Evolutionary conservation across 2,113 vertebrate genomes (phyloP).

Genomic region (Canis aureus): DNA sequence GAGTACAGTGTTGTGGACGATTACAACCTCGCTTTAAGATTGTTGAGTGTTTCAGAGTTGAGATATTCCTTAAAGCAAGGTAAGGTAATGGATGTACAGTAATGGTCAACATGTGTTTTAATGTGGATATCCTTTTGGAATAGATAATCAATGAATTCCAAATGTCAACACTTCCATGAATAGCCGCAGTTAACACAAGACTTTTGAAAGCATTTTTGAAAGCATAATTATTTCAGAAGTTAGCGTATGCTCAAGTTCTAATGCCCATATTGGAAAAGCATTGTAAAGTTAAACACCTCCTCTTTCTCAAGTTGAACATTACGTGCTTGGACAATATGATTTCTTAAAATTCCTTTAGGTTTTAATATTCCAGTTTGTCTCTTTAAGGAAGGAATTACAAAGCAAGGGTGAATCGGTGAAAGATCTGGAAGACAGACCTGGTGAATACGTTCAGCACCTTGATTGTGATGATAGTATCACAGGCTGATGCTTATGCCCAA

Average conservation of each 20-base stretch:
- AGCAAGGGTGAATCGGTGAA: not conserved
- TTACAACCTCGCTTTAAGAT: not conserved
- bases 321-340: not conserved
- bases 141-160: not conserved
- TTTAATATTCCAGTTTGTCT: not conserved
- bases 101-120: not conserved
- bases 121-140: not conserved
- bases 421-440: not conserved
- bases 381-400: conserved; percentile 21
- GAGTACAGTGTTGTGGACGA: not conserved
- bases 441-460: not conserved
- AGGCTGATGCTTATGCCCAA: not conserved
- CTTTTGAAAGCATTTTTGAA: not conserved
- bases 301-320: not conserved
- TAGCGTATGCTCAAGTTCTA: not conserved
- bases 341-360: not conserved
- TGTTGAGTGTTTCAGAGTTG: not conserved
- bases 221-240: not conserved
- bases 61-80: not conserved
- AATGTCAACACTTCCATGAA: not conserved
- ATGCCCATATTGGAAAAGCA: not conserved
- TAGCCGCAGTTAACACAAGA: not conserved
- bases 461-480: not conserved
- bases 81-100: not conserved
- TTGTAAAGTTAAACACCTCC: not conserved